Percentiles rank a stretch among this genome's conserved stretches.
These are phyloP conservation scores for Dione vanillae DNA, from an alignment of 2,888 invertebrate genomes.

Conservation along the genomic window DNA sequence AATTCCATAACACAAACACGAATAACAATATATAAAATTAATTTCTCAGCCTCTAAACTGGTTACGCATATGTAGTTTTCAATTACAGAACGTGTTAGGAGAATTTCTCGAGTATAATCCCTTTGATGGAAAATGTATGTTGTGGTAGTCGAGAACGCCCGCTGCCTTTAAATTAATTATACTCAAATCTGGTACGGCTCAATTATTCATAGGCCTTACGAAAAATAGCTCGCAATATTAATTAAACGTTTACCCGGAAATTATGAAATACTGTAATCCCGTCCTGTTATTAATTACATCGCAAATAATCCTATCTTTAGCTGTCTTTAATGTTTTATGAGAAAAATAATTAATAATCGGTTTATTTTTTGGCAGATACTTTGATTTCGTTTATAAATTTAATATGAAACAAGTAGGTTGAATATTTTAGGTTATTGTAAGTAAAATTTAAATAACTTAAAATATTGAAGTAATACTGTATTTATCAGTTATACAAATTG, in stretches of 20 bases:
- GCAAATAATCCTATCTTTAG: conserved; percentile 19
- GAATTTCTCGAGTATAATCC: conserved; percentile 54
- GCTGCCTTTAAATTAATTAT: conserved; percentile 70
- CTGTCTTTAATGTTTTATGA: conserved; percentile 21
- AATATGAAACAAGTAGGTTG: background rate
- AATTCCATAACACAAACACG: too few relatives aligned
- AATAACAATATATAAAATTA: conserved; percentile 17
- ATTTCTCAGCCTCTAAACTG: conserved; percentile 22
- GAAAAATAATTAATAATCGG: background rate
- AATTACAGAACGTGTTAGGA: conserved; percentile 39
- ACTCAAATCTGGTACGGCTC: conserved; percentile 59
- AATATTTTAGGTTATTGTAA: background rate
- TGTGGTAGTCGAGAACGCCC: conserved; percentile 60
- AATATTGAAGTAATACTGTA: too few relatives aligned
- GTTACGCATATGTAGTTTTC: conserved; percentile 39
- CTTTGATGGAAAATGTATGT: conserved; percentile 77
- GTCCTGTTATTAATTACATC: conserved; percentile 24
- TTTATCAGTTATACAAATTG: too few relatives aligned
- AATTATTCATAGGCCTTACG: conserved; percentile 36
- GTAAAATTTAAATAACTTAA: too few relatives aligned
- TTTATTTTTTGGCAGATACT: background rate
- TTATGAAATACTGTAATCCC: conserved; percentile 29
- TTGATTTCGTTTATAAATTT: background rate
- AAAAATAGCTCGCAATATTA: conserved; percentile 35
- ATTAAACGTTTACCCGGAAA: conserved; percentile 32